These are phyloP conservation scores for Vulpes ferrilata DNA, from an alignment of 2,113 vertebrate genomes.

Conservation along the genomic window DNA sequence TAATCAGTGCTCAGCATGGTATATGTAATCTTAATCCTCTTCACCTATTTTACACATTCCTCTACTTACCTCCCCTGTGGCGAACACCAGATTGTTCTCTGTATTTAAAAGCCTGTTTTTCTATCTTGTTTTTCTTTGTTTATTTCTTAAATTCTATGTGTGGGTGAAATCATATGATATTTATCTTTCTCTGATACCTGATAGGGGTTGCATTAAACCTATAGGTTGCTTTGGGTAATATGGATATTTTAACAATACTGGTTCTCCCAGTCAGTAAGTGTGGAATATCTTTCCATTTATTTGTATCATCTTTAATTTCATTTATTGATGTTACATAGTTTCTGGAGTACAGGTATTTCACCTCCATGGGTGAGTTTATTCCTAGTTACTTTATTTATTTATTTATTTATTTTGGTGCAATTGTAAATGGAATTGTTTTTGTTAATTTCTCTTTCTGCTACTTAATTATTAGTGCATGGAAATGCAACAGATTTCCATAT, in stretches of 20 bases:
- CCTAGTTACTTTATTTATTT: no score
- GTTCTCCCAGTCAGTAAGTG: background rate
- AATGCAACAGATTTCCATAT: background rate
- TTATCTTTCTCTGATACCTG: background rate
- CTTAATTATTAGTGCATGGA: background rate
- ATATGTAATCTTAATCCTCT: background rate
- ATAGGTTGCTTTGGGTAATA: background rate
- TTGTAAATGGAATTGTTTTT: background rate
- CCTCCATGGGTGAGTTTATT: background rate
- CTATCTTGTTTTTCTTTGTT: background rate
- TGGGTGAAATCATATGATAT: background rate
- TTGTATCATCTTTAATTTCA: background rate
- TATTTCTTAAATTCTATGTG: background rate
- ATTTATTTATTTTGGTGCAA: background rate
- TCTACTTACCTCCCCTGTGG: background rate
- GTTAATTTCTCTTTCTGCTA: background rate
- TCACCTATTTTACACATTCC: background rate
- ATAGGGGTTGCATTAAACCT: background rate
- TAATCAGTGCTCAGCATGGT: background rate
- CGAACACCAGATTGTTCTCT: background rate
- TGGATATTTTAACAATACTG: background rate
- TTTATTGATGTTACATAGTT: background rate
- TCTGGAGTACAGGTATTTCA: background rate
- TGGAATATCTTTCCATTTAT: background rate
- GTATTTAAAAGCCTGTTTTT: background rate